A percentile compares a stretch with the other conserved stretches of the same genome.
Conservation (phyloP, 2,888 invertebrate species). For the Uloborus plumipes region DNA sequence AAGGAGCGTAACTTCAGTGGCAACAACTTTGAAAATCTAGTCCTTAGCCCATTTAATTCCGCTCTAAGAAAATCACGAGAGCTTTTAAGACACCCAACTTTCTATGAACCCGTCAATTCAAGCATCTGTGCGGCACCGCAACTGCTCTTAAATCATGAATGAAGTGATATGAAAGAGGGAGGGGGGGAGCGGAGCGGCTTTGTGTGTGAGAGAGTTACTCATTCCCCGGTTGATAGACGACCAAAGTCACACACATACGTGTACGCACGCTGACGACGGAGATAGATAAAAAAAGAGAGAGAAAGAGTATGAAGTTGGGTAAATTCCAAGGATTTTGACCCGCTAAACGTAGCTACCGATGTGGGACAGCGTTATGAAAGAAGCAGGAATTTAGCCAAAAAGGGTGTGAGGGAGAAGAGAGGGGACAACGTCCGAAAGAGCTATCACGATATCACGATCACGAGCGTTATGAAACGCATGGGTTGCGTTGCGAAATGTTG, state of each 20-base stretch:
- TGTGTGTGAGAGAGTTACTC: conserved; percentile 10
- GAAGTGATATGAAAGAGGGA: not conserved
- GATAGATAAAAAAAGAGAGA: conserved; percentile 9
- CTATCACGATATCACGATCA: too few species aligned
- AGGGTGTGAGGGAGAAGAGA: not conserved
- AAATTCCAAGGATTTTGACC: conserved; percentile 52
- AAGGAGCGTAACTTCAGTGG: too few species aligned
- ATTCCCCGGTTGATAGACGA: conserved; percentile 7
- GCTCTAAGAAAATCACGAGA: too few species aligned
- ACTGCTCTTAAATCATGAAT: conserved; percentile 18
- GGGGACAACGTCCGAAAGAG: not conserved
- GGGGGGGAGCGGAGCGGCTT: not conserved
- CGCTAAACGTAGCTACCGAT: conserved; percentile 18
- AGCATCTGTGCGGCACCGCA: conserved; percentile 4
- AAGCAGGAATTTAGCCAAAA: conserved; percentile 5
- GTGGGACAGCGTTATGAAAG: conserved; percentile 37
- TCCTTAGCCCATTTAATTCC: too few species aligned
- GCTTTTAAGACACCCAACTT: too few species aligned
- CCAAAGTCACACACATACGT: conserved; percentile 4
- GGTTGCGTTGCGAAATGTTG: too few species aligned
- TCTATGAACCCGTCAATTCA: not conserved
- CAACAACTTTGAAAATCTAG: too few species aligned
- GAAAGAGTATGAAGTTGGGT: conserved; percentile 22
- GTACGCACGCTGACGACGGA: not conserved
- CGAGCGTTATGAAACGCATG: not conserved